These are phyloP conservation scores for Pteromalus puparum DNA, from an alignment of 1,140 invertebrate genomes.

Conservation along the genomic window DNA sequence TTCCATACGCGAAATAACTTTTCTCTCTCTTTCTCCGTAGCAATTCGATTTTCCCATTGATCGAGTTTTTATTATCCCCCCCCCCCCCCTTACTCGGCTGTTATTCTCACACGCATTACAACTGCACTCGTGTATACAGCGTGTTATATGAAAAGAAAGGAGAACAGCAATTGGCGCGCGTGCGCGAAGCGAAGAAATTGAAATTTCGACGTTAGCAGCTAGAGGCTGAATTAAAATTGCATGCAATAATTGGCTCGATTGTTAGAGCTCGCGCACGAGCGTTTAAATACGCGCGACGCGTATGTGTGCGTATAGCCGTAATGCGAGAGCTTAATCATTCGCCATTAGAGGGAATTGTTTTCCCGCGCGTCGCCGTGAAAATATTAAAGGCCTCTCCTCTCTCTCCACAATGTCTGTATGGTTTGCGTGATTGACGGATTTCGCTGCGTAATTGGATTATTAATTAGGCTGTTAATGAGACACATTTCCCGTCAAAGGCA, in stretches of 20 bases:
- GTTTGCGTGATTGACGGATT: constrained; percentile 62
- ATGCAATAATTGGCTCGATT: constrained; percentile 42
- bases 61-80: no score
- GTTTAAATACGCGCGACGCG: neutral
- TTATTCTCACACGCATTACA: neutral
- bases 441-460: constrained; percentile 75
- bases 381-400: constrained; percentile 49
- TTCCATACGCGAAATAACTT: no score
- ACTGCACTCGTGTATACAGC: neutral
- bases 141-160: no score
- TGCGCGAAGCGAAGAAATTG: neutral
- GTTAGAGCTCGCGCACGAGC: neutral
- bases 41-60: no score
- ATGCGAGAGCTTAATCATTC: constrained; percentile 50
- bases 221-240: constrained; percentile 27
- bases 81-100: no score
- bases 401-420: constrained; percentile 30
- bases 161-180: neutral
- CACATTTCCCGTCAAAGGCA: constrained; percentile 68
- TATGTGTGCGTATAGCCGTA: neutral
- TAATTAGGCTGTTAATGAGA: constrained; percentile 76
- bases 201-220: constrained; percentile 17
- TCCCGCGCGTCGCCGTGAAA: constrained; percentile 31
- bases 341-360: constrained; percentile 49
- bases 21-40: no score